Evolutionary conservation across 2,888 invertebrate species (phyloP), one percentile per base, ranked within the genome.

Genomic region (Nomada lathburiana): DNA sequence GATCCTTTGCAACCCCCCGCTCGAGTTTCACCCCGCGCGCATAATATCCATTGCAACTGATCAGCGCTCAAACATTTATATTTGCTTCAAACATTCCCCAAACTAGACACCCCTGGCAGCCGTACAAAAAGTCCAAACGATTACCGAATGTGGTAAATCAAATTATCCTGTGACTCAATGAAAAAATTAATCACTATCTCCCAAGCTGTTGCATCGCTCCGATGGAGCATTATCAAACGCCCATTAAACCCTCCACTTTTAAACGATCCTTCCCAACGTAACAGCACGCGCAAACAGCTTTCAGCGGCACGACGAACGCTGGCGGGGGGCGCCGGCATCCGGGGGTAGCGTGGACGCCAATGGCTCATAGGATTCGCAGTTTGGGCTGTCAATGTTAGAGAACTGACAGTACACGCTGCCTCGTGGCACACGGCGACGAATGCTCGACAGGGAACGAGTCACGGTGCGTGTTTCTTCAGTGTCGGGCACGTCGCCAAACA

Each of bases 381-480:
- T 86, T 84, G 80, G 84, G 72, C 84, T 84, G 84, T 84, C 88
- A 82, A 88, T 84, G 86, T 65, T 72, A 78, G 82, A 77, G 82
- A 52, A 55, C 84, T 77, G 87, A 69, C 79, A 77, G 68, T 72
- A 69, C 75, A 76, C 68, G 68, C 50, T 73, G 65, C 29, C 57
- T 62, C 73, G 65, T 64, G 70, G 75, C 85, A 82, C 76, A 85
- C 76, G 76, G 42, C 80, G 76, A 74, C 87, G 82, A 85, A 80
- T 78, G 76, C 62, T 67, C 86, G 87, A 74, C 76, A 76, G 57
- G 80, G 80, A 82, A 44, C 76, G 82, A 82, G 47, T 55, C 76
- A 63, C 84, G 42, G 64, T 74, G 76, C 74, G 76, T 83, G 80
- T 84, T 80, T 69, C 80, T 62, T 81, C 84, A 78, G 84, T 84